Percentiles rank a stretch among this genome's conserved stretches.
These are phyloP conservation scores for Siniperca undulata DNA, from an alignment of 2,797 vertebrate genomes.

Conservation along the genomic window DNA sequence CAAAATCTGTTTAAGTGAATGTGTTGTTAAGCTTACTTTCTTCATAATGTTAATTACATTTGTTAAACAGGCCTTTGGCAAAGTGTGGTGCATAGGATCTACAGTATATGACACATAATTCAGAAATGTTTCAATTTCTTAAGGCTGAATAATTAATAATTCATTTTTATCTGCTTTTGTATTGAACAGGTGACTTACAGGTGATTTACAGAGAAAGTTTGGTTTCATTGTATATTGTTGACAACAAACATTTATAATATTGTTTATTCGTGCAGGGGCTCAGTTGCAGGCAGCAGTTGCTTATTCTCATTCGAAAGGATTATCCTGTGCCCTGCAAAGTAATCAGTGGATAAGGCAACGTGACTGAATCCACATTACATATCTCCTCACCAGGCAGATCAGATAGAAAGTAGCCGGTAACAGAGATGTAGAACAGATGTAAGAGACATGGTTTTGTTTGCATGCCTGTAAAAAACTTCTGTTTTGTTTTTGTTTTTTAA, in stretches of 20 bases:
- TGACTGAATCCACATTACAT: slow-evolving; percentile 79
- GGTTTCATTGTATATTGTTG: not conserved
- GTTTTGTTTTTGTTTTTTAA: not conserved
- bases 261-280: slow-evolving; percentile 57
- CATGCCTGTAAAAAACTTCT: not conserved
- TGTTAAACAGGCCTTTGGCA: not conserved
- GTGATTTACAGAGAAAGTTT: not conserved
- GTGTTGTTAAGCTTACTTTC: not conserved
- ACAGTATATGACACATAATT: not conserved
- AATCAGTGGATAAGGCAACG: slow-evolving; percentile 83
- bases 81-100: not conserved
- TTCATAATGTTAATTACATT: not conserved
- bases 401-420: slow-evolving; percentile 40
- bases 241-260: slow-evolving; percentile 25
- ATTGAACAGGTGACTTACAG: not conserved
- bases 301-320: slow-evolving; percentile 82
- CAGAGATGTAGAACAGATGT: slow-evolving; percentile 35
- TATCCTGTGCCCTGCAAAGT: slow-evolving; percentile 80
- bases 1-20: not conserved
- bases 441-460: slow-evolving; percentile 2
- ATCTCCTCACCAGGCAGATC: slow-evolving; percentile 67
- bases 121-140: not conserved
- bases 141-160: not conserved
- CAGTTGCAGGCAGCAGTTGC: slow-evolving; percentile 77
- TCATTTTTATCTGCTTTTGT: not conserved